A percentile compares a stretch with the other conserved stretches of the same genome.
These are phyloP conservation scores for Heterotilapia buettikoferi DNA, from an alignment of 2,113 vertebrate genomes.

Conservation along the genomic window DNA sequence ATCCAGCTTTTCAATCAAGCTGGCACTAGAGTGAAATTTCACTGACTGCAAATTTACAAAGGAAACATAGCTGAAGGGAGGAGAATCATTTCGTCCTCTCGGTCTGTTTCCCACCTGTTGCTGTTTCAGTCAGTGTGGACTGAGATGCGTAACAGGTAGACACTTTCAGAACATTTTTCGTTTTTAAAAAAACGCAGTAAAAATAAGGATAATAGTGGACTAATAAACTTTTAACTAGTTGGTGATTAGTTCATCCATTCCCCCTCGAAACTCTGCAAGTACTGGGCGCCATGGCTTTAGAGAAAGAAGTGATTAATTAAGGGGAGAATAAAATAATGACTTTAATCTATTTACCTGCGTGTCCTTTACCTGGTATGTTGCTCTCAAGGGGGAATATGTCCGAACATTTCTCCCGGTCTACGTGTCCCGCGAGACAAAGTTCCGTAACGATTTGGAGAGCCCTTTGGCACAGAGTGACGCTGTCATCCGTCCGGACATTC, in stretches of 20 bases:
- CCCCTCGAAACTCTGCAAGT: not conserved
- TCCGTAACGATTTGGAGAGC: slow-evolving; percentile 92
- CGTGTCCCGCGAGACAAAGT: slow-evolving; percentile 88
- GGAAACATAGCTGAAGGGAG: not conserved
- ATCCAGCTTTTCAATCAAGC: not conserved
- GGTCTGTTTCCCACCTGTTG: slow-evolving; percentile 53
- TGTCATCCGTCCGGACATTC: slow-evolving; percentile 84
- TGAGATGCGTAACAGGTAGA: slow-evolving; percentile 32
- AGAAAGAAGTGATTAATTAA: not conserved
- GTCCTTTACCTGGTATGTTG: slow-evolving; percentile 79
- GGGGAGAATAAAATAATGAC: not conserved
- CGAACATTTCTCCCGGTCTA: slow-evolving; percentile 88
- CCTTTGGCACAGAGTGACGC: slow-evolving; percentile 88
- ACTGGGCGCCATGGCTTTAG: not conserved
- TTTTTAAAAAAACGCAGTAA: not conserved
- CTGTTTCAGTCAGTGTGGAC: not conserved
- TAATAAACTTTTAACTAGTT: not conserved
- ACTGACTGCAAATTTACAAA: not conserved
- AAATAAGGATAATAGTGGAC: not conserved
- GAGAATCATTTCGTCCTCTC: not conserved
- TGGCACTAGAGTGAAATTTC: not conserved
- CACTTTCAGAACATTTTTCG: not conserved
- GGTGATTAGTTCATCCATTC: not conserved
- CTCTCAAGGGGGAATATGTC: slow-evolving; percentile 84
- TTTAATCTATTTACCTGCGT: slow-evolving; percentile 80